Conservation (phyloP, 2,113 vertebrate genomes). For the Thamnophis sirtalis region DNA sequence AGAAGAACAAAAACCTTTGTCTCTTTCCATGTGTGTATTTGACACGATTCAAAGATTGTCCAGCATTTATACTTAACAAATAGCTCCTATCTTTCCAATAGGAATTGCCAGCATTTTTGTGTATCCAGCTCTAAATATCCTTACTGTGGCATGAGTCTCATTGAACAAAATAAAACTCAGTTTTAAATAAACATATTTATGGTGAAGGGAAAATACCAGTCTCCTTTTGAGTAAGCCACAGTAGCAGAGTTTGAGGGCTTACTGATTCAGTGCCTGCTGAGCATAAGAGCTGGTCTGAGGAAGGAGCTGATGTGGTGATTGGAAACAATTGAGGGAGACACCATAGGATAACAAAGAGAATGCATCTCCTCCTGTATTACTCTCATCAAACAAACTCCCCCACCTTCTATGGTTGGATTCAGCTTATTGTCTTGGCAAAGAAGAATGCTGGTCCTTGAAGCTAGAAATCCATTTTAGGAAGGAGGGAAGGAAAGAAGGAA, state of each 20-base stretch:
- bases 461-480: neutral
- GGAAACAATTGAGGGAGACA: neutral
- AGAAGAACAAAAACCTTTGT: neutral
- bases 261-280: neutral
- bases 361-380: neutral
- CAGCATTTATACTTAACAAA: slow-evolving; percentile 31
- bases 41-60: slow-evolving; percentile 7
- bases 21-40: neutral
- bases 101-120: neutral
- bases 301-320: neutral
- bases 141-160: neutral
- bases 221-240: neutral
- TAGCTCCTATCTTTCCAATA: neutral
- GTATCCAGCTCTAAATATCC: neutral
- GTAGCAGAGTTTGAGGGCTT: neutral
- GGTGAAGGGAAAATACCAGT: neutral
- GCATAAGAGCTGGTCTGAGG: neutral
- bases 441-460: neutral
- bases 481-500: neutral
- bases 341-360: neutral
- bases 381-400: neutral
- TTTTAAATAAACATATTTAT: neutral
- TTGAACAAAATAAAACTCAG: neutral
- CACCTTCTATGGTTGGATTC: neutral
- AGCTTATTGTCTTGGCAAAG: neutral